phyloP scores from a whole-genome alignment of 2,797 vertebrate species.

The Spea hammondii region DNA sequence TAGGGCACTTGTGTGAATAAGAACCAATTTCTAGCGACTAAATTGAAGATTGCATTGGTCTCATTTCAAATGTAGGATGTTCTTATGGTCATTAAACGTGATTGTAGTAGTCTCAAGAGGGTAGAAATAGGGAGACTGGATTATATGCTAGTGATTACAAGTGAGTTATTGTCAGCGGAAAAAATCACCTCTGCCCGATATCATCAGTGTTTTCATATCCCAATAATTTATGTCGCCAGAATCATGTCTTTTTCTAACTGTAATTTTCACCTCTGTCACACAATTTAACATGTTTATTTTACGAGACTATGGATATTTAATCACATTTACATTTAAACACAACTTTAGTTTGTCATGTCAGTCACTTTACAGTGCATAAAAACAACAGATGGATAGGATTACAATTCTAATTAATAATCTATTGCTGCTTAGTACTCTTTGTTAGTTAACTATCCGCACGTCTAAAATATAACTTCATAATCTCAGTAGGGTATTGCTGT shows the following conservation, averaged over 20 bases:
- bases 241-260: slow-evolving; percentile 7
- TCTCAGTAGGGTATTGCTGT: no score
- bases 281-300: not conserved
- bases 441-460: no score
- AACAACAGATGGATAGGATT: no score
- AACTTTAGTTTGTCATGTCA: not conserved
- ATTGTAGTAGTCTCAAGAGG: slow-evolving; percentile 43
- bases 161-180: slow-evolving; percentile 2
- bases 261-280: not conserved
- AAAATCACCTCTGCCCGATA: slow-evolving; percentile 7
- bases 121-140: slow-evolving; percentile 20
- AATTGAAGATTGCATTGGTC: slow-evolving; percentile 30
- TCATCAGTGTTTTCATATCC: slow-evolving; percentile 23
- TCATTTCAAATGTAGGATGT: slow-evolving; percentile 22
- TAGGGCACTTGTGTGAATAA: slow-evolving; percentile 38
- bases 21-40: slow-evolving; percentile 24
- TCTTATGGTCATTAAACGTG: slow-evolving; percentile 39
- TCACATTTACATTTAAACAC: not conserved
- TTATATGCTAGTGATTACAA: slow-evolving; percentile 42
- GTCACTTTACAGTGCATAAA: no score
- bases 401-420: no score
- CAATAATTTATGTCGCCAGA: not conserved
- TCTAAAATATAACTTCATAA: no score
- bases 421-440: no score
- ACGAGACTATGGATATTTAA: not conserved